Evolutionary conservation across 2,888 invertebrate species (phyloP).

Genomic region (Thereva unica): DNA sequence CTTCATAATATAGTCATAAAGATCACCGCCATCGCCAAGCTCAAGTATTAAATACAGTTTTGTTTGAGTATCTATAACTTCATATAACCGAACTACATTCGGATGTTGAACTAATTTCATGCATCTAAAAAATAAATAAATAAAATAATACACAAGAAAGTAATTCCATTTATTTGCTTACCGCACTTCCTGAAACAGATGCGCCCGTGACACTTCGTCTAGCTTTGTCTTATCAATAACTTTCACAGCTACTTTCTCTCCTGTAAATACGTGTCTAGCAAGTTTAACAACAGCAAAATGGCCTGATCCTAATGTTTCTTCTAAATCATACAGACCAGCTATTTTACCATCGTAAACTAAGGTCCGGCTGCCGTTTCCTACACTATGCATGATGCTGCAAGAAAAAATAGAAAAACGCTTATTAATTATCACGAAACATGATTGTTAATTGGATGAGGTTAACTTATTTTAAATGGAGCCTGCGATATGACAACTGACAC

Average conservation of each 20-base stretch:
- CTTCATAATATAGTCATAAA: conserved; percentile 98
- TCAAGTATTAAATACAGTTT: conserved; percentile 96
- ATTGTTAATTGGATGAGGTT: too few species aligned
- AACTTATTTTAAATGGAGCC: too few species aligned
- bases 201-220: conserved; percentile 92
- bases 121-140: conserved; percentile 72
- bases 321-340: conserved; percentile 95
- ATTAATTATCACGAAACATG: neutral
- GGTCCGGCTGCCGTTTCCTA: conserved; percentile 43
- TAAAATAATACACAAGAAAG: neutral
- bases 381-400: conserved; percentile 42
- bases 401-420: conserved; percentile 5
- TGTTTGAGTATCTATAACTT: conserved; percentile 98
- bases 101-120: conserved; percentile 99
- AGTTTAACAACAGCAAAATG: conserved; percentile 99
- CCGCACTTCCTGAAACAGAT: conserved; percentile 92
- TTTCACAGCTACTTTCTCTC: conserved; percentile 97
- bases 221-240: conserved; percentile 98
- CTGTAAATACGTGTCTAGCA: conserved; percentile 97
- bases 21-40: conserved; percentile 96
- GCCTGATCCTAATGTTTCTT: conserved; percentile 95
- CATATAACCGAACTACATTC: conserved; percentile 96
- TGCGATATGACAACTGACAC: too few species aligned
- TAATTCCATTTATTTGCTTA: conserved; percentile 44
- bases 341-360: conserved; percentile 80